These are phyloP conservation scores for Cryptocephalus primarius DNA, from an alignment of 2,888 invertebrate species.

Conservation along the genomic window DNA sequence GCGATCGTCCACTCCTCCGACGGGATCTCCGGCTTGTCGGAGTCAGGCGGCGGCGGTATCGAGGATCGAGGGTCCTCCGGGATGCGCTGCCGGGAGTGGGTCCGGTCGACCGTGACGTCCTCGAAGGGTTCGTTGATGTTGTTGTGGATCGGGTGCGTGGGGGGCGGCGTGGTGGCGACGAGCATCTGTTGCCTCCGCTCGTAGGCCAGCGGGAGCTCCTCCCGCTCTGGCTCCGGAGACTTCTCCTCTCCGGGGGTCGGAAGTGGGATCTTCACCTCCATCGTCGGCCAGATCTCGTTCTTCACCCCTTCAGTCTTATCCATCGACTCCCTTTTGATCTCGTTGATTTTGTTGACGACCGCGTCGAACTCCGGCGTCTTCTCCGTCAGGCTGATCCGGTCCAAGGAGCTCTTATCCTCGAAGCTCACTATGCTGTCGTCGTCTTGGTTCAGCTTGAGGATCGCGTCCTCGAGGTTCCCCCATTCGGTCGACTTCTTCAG, in stretches of 20 bases:
- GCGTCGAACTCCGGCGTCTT: conserved; percentile 30
- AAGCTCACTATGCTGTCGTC: conserved; percentile 15
- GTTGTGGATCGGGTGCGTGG: neutral
- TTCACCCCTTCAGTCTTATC: conserved; percentile 17
- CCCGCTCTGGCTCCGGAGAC: neutral
- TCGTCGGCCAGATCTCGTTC: conserved; percentile 29
- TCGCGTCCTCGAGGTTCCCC: conserved; percentile 67
- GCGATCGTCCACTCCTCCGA: conserved; percentile 12
- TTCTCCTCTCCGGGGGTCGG: neutral
- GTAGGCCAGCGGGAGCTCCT: neutral
- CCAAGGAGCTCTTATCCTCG: conserved; percentile 4
- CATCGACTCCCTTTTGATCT: conserved; percentile 27
- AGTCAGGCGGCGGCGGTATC: neutral
- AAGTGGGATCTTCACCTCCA: neutral
- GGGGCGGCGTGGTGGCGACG: conserved; percentile 1
- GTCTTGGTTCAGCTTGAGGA: conserved; percentile 41
- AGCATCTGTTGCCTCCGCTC: conserved; percentile 2
- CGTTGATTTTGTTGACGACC: conserved; percentile 31
- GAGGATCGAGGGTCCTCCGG: conserved; percentile 4
- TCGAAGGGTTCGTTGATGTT: too few species aligned
- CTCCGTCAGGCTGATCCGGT: conserved; percentile 16
- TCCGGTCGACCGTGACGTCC: neutral
- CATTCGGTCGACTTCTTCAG: conserved; percentile 62
- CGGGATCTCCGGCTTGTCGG: conserved; percentile 3
- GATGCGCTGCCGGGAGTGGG: conserved; percentile 8